Evolutionary conservation across 92 coral and sea anemone species (phyloP).

Genomic region (Umimayanthus kanabou): DNA sequence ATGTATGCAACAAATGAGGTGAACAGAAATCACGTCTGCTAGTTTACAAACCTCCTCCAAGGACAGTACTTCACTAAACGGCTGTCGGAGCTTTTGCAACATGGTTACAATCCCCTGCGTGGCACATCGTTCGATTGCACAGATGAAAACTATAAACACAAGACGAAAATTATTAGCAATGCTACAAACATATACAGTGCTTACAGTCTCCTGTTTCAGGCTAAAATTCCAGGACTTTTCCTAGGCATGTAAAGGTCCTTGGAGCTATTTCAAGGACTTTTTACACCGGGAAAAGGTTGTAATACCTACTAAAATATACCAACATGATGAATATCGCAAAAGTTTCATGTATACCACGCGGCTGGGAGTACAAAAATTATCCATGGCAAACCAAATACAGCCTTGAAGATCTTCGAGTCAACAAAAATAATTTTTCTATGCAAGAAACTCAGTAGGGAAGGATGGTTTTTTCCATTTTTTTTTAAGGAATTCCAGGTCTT

Average conservation of each 20-base stretch:
- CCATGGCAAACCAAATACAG: no score
- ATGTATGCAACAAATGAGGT: no score
- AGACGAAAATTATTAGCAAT: background rate
- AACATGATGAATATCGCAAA: no score
- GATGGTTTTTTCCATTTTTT: no score
- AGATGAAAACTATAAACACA: slow-evolving; percentile 13
- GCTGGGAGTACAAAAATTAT: no score
- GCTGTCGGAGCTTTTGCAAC: slow-evolving; percentile 11
- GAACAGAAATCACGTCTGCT: background rate
- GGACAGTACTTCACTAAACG: slow-evolving; percentile 14
- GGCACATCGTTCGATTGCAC: slow-evolving; percentile 29
- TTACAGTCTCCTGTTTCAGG: background rate
- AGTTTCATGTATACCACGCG: no score
- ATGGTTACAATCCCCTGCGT: slow-evolving; percentile 17
- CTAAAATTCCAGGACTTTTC: background rate
- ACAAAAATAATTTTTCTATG: no score
- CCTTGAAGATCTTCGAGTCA: no score
- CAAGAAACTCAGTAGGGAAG: no score
- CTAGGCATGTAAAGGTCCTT: background rate
- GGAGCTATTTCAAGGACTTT: background rate
- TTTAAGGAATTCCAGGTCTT: background rate
- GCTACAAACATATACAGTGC: background rate
- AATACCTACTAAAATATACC: no score
- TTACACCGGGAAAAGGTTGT: background rate
- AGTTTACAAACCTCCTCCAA: slow-evolving; percentile 34